Base-by-base conservation (phyloP, 1,140 invertebrate species). In the Drosophila nebulosa region DNA sequence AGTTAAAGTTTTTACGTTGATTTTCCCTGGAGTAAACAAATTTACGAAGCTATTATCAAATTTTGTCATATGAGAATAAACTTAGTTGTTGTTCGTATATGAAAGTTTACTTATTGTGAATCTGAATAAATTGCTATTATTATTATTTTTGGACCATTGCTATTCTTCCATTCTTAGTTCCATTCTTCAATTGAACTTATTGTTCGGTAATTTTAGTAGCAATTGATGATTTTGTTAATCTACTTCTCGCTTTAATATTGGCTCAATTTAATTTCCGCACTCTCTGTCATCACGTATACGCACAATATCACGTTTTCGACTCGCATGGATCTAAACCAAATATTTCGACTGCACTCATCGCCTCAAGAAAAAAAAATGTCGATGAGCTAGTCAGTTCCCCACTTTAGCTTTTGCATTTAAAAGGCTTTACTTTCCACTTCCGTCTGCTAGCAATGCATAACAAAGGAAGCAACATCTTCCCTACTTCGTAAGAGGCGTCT, bases 21-120 rank as follows among this genome's bases (percentile, higher is more conserved):
- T 66, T 42, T 55, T 26, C 74, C 50, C 64, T 14, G 22, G 74
- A 58, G 69, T 39, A 73, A 69, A 81, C 64, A 64, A 46, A 51
- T 42, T 74, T 78, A 42, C 55, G 42, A 6, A 53, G 55, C 64
- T 63, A 78, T 81, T 81, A 78, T 74, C 69, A 60, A 53, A 77
- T 78, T 79, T 79, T 56, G 60, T 58, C 32, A 35, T 24, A 39
- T 21, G 52, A 46, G 79, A 51, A 74, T 78, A 61, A 67, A 74
- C 69, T 69, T 74, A 35, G 68, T 60, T 74, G 50, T 18, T 59
- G 2, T 18, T 9, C 3, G 22, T 35, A 26, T 27, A 46, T 71
- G 21, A 30, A 32, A 39, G 32, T 24, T 39, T 32, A 5, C 16
- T 36, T 24, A 24, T 36, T 36, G 14, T n/a, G n/a, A 36, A n/a